Base-by-base conservation (phyloP, 2,113 vertebrate species). In the Pheucticus melanocephalus region DNA sequence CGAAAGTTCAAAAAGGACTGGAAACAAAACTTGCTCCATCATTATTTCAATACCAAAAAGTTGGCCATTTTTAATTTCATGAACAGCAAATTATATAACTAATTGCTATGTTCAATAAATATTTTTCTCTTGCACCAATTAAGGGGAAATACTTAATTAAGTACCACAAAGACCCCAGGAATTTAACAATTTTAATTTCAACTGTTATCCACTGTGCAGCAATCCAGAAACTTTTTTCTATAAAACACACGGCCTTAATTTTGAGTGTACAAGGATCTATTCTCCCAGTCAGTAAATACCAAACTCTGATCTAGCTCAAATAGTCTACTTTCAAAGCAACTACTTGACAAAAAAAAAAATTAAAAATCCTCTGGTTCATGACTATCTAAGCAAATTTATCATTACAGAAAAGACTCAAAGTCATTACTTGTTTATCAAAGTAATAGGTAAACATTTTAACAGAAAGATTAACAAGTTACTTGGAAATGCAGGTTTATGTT, bases 51-150 rank as follows among this genome's bases (percentile, higher is more conserved):
- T 92, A 97, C 59, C 82, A 96, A 95, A 94, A 94, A 17, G 31
- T 59, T 73, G 45, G 66, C 35, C 0, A 24, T 25, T 68, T 53
- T 47, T 40, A 28, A 39, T 63, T 28, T 61, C 72, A 68, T 76
- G 73, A 98, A 98, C 75, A 96, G 95, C 96, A 96, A 97, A 97
- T 97, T 95, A 98, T 97, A 97, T 31, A 98, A 97, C 95, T 97
- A 97, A 96, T 85, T 97, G 94, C 95, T 97, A 93, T 95, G 95
- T 94, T 88, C 93, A 98, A 97, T 97, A 97, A 98, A 96, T 97
- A 97, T 10, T 72, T 90, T 68, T 87, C 70, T 97, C 70, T 91
- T 97, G 97, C 86, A 95, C 63, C 95, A 24, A 97, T 97, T 95
- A 96, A 85, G 72, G 82, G 77, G 83, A 90, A 96, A 94, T 90